Evolutionary conservation across 2,797 vertebrate genomes (phyloP).

Genomic region (Mus minutoides): DNA sequence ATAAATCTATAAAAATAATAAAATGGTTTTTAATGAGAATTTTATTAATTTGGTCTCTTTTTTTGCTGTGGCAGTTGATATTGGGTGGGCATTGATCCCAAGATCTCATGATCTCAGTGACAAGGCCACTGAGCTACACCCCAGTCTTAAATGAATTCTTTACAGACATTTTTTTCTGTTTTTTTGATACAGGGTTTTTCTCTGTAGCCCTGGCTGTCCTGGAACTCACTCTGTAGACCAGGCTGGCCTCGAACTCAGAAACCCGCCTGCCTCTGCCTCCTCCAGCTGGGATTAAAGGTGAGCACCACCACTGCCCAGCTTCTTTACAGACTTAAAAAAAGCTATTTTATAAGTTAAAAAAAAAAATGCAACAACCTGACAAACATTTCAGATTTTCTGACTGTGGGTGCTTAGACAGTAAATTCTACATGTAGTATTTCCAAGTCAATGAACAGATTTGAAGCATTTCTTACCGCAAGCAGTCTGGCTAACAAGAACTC

Average conservation of each 20-base stretch:
- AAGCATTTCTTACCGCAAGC: background rate
- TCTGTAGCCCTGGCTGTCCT: no score
- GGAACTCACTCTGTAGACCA: no score
- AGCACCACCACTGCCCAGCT: no score
- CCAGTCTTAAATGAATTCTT: background rate
- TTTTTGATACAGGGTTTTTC: no score
- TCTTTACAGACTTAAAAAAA: background rate
- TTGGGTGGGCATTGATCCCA: background rate
- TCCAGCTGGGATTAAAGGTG: no score
- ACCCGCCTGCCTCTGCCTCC: no score
- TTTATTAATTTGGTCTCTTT: constrained; percentile 31
- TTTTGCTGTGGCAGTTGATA: background rate
- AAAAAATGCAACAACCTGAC: background rate
- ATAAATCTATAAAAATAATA: background rate
- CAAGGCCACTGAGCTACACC: background rate
- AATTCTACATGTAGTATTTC: background rate
- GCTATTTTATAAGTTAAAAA: background rate
- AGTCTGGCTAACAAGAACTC: background rate
- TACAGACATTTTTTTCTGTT: background rate
- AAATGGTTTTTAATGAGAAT: background rate
- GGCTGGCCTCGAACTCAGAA: no score
- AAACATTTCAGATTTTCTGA: background rate
- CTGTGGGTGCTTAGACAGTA: background rate
- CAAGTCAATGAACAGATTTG: background rate
- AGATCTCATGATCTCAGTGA: background rate